Conservation (phyloP, 2,113 vertebrate species). For the Poeciliopsis prolifica region DNA sequence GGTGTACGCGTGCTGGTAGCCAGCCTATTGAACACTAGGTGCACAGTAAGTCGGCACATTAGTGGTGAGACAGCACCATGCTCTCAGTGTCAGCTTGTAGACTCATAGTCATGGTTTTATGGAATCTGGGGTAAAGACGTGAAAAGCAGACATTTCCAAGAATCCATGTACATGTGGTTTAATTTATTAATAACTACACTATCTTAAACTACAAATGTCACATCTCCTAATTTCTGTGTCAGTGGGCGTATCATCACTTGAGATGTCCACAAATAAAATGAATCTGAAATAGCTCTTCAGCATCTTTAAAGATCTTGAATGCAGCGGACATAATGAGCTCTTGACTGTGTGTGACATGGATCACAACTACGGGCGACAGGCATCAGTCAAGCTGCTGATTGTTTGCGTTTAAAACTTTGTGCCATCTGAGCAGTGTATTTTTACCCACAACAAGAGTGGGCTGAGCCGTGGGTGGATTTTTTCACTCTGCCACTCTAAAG, state of each 20-base stretch:
- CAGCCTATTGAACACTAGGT: too few species aligned
- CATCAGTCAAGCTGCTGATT: slow-evolving; percentile 28
- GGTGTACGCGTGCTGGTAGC: too few species aligned
- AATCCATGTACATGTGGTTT: neutral
- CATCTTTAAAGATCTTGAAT: slow-evolving; percentile 6
- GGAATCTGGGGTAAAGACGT: neutral
- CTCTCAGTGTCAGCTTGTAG: neutral
- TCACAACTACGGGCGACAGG: neutral
- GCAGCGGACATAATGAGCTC: neutral
- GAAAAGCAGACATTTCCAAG: neutral
- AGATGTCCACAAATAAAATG: too few species aligned
- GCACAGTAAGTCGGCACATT: too few species aligned
- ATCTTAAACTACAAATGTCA: neutral
- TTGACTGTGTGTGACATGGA: neutral
- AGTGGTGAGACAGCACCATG: too few species aligned
- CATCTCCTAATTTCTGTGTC: neutral
- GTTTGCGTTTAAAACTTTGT: slow-evolving; percentile 37
- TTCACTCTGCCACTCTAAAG: slow-evolving; percentile 64
- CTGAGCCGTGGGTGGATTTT: slow-evolving; percentile 52
- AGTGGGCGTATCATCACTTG: neutral
- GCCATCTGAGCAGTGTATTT: slow-evolving; percentile 38
- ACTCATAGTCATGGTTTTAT: neutral
- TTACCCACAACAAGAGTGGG: slow-evolving; percentile 49
- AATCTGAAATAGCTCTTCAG: neutral
- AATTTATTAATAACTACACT: neutral